Conservation (phyloP, 30 jellyfish, hydroid and myxozoan genomes). For the Aurelia sp. region DNA sequence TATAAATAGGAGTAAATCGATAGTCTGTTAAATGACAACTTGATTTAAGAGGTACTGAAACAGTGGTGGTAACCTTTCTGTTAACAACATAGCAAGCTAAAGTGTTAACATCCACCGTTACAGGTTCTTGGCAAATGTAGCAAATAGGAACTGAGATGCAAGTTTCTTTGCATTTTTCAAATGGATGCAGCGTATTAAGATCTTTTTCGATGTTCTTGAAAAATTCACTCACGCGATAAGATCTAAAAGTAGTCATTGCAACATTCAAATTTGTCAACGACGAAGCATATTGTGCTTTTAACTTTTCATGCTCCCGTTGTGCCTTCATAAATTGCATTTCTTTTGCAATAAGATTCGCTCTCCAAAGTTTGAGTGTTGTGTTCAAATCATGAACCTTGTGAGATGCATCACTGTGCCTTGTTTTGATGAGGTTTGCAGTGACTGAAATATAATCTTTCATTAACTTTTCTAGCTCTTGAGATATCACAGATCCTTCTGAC, state of each 20-base stretch:
- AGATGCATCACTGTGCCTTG: conserved; percentile 16
- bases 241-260: conserved; percentile 37
- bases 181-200: conserved; percentile 1
- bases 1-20: conserved; percentile 63
- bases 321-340: background rate
- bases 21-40: conserved; percentile 38
- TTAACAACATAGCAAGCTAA: conserved; percentile 31
- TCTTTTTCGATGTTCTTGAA: conserved; percentile 51
- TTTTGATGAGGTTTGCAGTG: conserved; percentile 4
- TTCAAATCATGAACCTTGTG: background rate
- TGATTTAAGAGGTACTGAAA: conserved; percentile 29
- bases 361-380: background rate
- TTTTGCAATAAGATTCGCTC: background rate
- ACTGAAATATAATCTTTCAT: background rate
- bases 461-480: background rate
- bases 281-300: conserved; percentile 1
- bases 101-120: conserved; percentile 47
- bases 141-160: conserved; percentile 64
- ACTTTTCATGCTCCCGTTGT: background rate
- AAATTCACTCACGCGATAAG: conserved; percentile 47
- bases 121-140: conserved; percentile 60
- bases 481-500: conserved; percentile 2
- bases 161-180: conserved; percentile 14
- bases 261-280: conserved; percentile 5
- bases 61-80: conserved; percentile 26